phyloP scores from a whole-genome alignment of 2,113 vertebrate species.

The Oreotrochilus melanogaster region DNA sequence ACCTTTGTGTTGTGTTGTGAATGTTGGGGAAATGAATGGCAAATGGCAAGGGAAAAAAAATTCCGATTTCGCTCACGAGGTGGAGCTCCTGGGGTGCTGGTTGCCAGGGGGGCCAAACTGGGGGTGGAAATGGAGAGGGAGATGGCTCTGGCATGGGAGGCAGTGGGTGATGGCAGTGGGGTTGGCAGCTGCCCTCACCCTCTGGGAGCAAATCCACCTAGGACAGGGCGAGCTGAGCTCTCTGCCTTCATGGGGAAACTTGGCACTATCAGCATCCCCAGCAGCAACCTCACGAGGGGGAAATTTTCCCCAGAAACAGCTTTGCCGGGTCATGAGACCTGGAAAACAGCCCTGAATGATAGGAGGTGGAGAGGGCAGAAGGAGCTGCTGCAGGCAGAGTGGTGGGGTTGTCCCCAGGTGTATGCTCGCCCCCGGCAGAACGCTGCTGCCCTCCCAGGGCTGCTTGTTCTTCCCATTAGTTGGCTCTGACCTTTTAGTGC shows the following conservation, averaged over 20 bases:
- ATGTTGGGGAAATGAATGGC: neutral
- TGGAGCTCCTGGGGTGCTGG: neutral
- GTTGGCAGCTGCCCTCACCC: neutral
- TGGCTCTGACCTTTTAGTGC: slow-evolving; percentile 70
- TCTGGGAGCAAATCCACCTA: neutral
- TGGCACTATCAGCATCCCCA: fast-evolving
- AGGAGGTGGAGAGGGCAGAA: neutral
- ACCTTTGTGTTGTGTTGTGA: too few relatives aligned
- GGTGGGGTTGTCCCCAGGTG: slow-evolving; percentile 60
- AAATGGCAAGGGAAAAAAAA: neutral
- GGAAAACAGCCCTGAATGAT: neutral
- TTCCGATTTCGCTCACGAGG: fast-evolving
- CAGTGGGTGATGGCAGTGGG: neutral
- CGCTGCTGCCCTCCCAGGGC: slow-evolving; percentile 45
- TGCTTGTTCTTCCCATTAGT: slow-evolving; percentile 71
- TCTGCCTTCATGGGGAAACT: fast-evolving
- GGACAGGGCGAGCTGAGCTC: fast-evolving
- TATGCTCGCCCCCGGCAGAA: slow-evolving; percentile 53
- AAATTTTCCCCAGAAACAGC: neutral
- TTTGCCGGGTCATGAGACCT: neutral
- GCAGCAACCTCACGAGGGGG: fast-evolving
- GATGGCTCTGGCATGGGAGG: fast-evolving
- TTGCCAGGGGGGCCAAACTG: neutral
- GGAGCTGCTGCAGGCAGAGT: slow-evolving; percentile 27
- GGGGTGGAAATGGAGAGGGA: neutral